Evolutionary conservation across 64 coral and sea anemone species (phyloP).

Genomic region (Hydrozoanthus tunicans): DNA sequence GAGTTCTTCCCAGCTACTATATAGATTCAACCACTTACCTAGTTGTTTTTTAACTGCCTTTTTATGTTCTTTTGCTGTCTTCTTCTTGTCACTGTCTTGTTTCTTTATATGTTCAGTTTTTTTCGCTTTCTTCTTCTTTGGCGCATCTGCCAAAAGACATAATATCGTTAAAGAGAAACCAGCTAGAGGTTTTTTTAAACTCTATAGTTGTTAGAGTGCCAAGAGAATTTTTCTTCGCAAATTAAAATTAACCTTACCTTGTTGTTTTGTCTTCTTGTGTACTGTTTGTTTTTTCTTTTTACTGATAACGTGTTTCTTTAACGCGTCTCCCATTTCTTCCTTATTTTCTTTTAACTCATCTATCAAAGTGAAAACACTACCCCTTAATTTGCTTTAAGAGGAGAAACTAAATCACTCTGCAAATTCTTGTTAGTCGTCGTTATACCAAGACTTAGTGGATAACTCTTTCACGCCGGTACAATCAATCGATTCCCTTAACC

Average conservation of each 20-base stretch:
- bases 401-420: too few relatives aligned
- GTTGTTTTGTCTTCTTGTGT: slow-evolving; percentile 13
- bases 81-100: neutral
- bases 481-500: too few relatives aligned
- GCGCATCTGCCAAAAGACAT: neutral
- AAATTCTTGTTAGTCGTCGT: too few relatives aligned
- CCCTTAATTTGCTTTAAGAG: neutral
- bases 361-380: neutral
- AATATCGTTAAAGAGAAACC: too few relatives aligned
- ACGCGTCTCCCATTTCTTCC: neutral
- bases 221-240: neutral
- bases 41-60: neutral
- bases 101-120: neutral
- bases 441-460: too few relatives aligned
- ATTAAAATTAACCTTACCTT: neutral
- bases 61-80: neutral
- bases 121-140: neutral
- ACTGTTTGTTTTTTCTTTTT: neutral
- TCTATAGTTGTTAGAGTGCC: neutral
- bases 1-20: too few relatives aligned
- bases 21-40: neutral
- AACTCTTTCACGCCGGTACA: too few relatives aligned
- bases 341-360: slow-evolving; percentile 21
- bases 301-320: neutral
- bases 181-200: neutral